Evolutionary conservation across 64 coral and sea anemone species (phyloP).

Genomic region (Stichodactyla mertensii): DNA sequence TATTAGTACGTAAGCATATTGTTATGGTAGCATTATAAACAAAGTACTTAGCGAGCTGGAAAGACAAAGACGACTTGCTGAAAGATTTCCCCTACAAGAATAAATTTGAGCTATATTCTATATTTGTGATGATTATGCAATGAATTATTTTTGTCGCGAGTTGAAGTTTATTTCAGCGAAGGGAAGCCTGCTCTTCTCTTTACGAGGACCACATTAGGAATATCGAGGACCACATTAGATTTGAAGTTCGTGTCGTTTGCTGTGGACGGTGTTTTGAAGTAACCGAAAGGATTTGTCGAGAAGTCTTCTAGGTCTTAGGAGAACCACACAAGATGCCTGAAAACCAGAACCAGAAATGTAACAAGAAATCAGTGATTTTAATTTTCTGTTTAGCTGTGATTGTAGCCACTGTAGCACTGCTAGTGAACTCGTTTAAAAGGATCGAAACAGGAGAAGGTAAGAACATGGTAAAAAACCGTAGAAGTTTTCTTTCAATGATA

Average conservation of each 20-base stretch:
- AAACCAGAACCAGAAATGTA: neutral
- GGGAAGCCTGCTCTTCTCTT: too few species aligned
- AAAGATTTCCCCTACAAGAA: neutral
- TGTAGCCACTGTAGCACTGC: neutral
- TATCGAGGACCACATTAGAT: neutral
- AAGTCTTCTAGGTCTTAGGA: neutral
- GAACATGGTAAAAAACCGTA: neutral
- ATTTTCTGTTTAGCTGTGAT: neutral
- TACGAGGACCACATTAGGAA: too few species aligned
- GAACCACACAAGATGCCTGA: neutral
- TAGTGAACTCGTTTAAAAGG: neutral
- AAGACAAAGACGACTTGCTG: neutral
- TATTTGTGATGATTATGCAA: neutral
- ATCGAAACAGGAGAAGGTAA: constrained; percentile 11
- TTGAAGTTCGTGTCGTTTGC: neutral
- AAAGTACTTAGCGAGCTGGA: neutral
- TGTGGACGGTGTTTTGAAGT: neutral
- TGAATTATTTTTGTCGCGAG: neutral
- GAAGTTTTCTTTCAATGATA: neutral
- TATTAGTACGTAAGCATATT: too few species aligned
- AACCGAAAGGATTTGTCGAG: neutral
- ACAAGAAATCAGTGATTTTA: neutral
- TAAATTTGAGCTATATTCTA: neutral
- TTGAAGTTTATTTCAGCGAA: neutral
- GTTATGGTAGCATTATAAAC: neutral